Base-by-base conservation (phyloP, 2,113 vertebrate genomes). In the Xenopus tropicalis region DNA sequence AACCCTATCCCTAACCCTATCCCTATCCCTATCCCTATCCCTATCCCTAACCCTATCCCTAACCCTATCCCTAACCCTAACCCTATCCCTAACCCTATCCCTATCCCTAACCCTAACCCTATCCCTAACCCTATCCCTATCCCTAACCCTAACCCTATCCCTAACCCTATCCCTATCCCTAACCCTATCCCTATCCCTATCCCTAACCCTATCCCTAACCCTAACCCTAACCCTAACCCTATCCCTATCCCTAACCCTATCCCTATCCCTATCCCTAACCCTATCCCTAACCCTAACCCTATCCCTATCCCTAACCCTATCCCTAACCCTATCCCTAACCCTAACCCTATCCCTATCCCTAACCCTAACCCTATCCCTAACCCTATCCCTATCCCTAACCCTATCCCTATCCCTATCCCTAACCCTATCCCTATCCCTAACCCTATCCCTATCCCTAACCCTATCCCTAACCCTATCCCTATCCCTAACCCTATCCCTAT, bases 41-140 rank as follows among this genome's bases (percentile, higher is more conserved):
- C 29, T 24, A 73, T 23, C 62, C 46, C 11, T 51, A 73, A 61
- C 71, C 62, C 4, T 65, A 65, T 20, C 22, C 61, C n/a, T n/a
- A n/a, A n/a, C 61, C 71, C 71, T 74, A 66, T 54, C 63, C 71
- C 71, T 74, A 74, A 66, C 71, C 48, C 61, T 25, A 74, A 66
- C 61, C 71, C 71, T 4, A 69, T 51, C 8, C 66, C 66, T 69
- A 69, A 69, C 66, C 66, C 66, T 69, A 69, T 46, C 66, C 66
- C 66, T 69, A 69, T 46, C 66, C 62, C 66, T 51, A 48, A 44
- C 11, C 37, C 37, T 11, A 11, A 51, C 10, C 10, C 48, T 11
- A 11, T 11, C 10, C 48, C 48, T 51, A 51, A 51, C 48, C 48
- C n/a, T n/a, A n/a, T n/a, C 48, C 48, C 48, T 48, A 69, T 7